A percentile compares a stretch with the other conserved stretches of the same genome.
Conservation (phyloP, 2,888 invertebrate species). For the Pristionchus japonicus region DNA sequence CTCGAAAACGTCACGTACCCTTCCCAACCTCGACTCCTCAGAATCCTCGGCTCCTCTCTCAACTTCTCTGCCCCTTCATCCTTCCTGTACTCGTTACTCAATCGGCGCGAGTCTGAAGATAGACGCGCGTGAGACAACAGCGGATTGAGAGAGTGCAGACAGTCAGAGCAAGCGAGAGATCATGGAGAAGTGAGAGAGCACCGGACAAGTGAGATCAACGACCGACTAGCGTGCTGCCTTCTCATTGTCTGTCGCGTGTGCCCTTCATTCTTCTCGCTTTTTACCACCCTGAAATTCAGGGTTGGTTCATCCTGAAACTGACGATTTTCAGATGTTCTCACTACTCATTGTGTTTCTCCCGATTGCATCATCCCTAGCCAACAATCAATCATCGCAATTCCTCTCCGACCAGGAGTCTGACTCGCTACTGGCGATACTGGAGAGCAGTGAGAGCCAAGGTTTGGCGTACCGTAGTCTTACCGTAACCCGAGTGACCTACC, state of each 20-base stretch:
- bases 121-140: neutral
- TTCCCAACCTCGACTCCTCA: neutral
- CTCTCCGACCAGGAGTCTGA: neutral
- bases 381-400: neutral
- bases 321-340: neutral
- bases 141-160: neutral
- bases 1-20: neutral
- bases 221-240: neutral
- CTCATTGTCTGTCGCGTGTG: neutral
- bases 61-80: neutral
- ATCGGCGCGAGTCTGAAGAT: neutral
- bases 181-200: neutral
- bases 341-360: neutral
- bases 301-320: neutral
- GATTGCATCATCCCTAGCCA: slow-evolving; percentile 1
- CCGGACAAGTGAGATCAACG: neutral
- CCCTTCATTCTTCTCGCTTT: neutral
- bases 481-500: neutral
- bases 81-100: slow-evolving; percentile 25
- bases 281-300: neutral
- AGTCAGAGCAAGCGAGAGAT: neutral
- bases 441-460: neutral
- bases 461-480: neutral
- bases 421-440: neutral
- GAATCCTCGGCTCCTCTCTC: neutral